Base-by-base conservation (phyloP, 2,797 vertebrate genomes). In the Ambastaia sidthimunki region DNA sequence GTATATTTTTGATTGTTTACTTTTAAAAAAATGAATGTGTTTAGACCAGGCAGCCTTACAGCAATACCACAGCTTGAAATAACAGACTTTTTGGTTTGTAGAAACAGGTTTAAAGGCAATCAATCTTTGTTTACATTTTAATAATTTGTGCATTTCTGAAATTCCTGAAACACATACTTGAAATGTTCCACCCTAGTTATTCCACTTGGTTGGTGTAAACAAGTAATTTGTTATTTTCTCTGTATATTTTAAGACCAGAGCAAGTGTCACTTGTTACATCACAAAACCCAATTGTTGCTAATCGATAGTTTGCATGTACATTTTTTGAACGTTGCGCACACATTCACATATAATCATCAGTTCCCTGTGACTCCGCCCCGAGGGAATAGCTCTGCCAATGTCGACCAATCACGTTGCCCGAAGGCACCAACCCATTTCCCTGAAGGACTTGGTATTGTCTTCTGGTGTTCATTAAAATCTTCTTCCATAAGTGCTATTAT, bases 381-480 rank as follows among this genome's bases (percentile, higher is more conserved):
- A 78, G 44, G 23, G 41, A 78, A 50, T 4, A 9, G 25, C 41
- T 62, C 25, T 60, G 37, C 28, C 28, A 25, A 78, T n/a, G 69
- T 23, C 52, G 19, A n/a, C 79, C 84, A 81, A 76, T 83, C 75
- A 83, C 0, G 9, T 19, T 0, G 10, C 62, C 57, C 28, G 9
- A 79, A 69, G 62, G 16, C 11, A 57, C 66, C 78, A 65, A 25
- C 68, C 71, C 48, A 41, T 44, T 75, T 80, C 50, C 44, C 55
- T 62, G 10, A 2, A 65, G 63, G 55, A 84, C 71, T 80, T 44
- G 60, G 28, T 44, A 60, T 19, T 71, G 80, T 74, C 66, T 68
- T 82, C 72, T 21, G 82, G 34, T 25, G 70, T 68, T 85, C 74
- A 80, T 83, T 83, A 85, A 85, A 75, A 23, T 62, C 74, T 66